These are phyloP conservation scores for Phataginus tetradactyla DNA, from an alignment of 2,797 vertebrate genomes.

Conservation along the genomic window DNA sequence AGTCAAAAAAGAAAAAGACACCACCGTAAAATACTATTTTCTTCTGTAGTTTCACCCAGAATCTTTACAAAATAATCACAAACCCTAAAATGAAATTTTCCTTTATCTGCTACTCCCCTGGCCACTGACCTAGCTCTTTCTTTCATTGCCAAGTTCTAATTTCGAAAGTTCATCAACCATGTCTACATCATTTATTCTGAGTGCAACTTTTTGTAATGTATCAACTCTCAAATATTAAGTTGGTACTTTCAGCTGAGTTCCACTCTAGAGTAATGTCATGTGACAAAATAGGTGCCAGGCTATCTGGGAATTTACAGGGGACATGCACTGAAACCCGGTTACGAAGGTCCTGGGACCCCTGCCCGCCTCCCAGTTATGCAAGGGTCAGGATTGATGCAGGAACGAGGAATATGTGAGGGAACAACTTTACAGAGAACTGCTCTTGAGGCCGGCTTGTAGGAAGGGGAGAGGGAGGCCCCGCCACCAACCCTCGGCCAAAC, in stretches of 20 bases:
- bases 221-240: constrained; percentile 25
- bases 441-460: not conserved
- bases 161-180: not conserved
- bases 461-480: rapidly evolving
- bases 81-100: constrained; percentile 22
- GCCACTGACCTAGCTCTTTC: not conserved
- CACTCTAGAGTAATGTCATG: not conserved
- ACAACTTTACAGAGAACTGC: not conserved
- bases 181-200: not conserved
- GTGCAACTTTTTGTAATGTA: not conserved
- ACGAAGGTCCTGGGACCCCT: constrained; percentile 9
- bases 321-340: not conserved
- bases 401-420: not conserved
- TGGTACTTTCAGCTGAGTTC: not conserved
- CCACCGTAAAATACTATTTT: not conserved
- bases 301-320: not conserved
- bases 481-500: not conserved
- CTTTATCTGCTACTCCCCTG: not conserved
- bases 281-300: not conserved
- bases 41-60: not conserved
- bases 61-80: constrained; percentile 46
- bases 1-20: not conserved
- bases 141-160: not conserved
- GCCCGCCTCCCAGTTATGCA: not conserved
- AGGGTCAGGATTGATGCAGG: not conserved